Percentiles rank a stretch among this genome's conserved stretches.
These are phyloP conservation scores for Sisyra nigra DNA, from an alignment of 2,888 invertebrate genomes.

Conservation along the genomic window DNA sequence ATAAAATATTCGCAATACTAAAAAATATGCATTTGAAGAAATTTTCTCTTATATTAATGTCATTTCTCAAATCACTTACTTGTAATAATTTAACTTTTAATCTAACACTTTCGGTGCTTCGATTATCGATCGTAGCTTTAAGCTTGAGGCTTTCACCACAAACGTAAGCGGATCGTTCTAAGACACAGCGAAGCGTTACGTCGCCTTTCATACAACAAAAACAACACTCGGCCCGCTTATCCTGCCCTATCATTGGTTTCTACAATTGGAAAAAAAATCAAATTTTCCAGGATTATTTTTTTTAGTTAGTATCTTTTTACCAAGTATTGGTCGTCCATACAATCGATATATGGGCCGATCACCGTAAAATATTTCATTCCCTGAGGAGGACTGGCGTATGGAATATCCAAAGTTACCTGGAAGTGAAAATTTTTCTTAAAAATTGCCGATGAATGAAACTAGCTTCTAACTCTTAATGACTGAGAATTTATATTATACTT, in stretches of 20 bases:
- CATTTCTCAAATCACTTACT: conserved; percentile 19
- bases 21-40: conserved; percentile 12
- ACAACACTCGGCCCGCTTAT: conserved; percentile 48
- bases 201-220: conserved; percentile 56
- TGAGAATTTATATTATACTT: too few species aligned
- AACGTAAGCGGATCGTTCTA: conserved; percentile 59
- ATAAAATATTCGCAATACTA: conserved; percentile 63
- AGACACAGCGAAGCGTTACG: conserved; percentile 43
- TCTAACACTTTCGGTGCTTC: conserved; percentile 39
- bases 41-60: conserved; percentile 5
- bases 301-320: conserved; percentile 30
- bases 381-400: conserved; percentile 62
- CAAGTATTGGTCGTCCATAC: conserved; percentile 64
- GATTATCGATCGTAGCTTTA: conserved; percentile 54
- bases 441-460: too few species aligned
- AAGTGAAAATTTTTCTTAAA: neutral
- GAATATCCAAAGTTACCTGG: conserved; percentile 49
- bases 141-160: conserved; percentile 54
- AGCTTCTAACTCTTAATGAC: too few species aligned
- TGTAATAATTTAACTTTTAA: conserved; percentile 39
- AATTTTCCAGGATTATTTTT: neutral
- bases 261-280: conserved; percentile 18
- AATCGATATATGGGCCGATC: conserved; percentile 62
- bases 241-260: conserved; percentile 48
- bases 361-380: conserved; percentile 67